Percentiles rank a stretch among this genome's conserved stretches.
phyloP scores from a whole-genome alignment of 2,888 invertebrate species.

The Metellina segmentata region DNA sequence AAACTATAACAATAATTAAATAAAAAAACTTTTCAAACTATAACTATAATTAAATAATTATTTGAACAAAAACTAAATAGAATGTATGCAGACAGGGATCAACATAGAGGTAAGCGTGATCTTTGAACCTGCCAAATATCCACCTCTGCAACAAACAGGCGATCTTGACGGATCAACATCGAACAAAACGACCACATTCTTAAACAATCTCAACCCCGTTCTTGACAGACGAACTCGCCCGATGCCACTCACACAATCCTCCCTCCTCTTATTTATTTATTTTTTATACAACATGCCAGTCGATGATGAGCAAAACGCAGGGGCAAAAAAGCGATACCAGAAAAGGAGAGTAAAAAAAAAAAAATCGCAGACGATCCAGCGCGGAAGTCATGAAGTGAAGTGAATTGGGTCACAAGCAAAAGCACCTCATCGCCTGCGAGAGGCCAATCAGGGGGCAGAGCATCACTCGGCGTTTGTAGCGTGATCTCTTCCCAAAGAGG shows the following conservation, averaged over 20 bases:
- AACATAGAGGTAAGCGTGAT: no score
- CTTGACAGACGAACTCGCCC: no score
- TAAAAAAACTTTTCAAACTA: no score
- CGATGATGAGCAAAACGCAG: constrained; percentile 22
- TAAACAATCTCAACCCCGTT: no score
- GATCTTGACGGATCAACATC: no score
- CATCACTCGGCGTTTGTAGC: constrained; percentile 38
- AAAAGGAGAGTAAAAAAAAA: constrained; percentile 14
- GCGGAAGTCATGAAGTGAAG: constrained; percentile 54
- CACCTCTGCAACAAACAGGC: no score
- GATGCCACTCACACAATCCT: neutral
- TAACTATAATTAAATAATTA: no score
- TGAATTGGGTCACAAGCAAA: constrained; percentile 65
- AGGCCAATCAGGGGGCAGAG: constrained; percentile 65
- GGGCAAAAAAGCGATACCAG: neutral
- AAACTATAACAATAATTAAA: no score
- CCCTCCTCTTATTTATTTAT: constrained; percentile 33
- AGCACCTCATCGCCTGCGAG: constrained; percentile 24
- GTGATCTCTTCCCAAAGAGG: constrained; percentile 42
- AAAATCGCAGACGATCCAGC: constrained; percentile 31
- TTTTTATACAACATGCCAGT: constrained; percentile 40
- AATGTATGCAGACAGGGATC: no score
- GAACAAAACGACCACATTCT: no score
- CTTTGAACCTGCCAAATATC: no score
- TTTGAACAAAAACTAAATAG: no score